A percentile compares a stretch with the other conserved stretches of the same genome.
Conservation (phyloP, 2,888 invertebrate species). For the Alcis repandata region DNA sequence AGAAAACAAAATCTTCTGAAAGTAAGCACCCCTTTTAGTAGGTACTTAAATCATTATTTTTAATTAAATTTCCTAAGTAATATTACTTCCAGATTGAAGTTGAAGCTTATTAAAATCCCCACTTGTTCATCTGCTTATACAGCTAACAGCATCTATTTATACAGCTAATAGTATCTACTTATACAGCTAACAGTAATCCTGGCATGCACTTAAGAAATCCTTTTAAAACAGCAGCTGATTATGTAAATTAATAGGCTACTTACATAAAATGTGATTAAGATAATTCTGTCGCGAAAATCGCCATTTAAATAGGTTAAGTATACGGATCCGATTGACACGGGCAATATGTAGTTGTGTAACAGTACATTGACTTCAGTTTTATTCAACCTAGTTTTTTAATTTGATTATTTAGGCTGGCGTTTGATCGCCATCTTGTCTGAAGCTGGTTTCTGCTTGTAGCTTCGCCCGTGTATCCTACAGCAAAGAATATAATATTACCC, state of each 20-base stretch:
- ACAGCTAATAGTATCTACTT: no score
- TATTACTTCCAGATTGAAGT: no score
- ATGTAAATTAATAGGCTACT: slow-evolving; percentile 30
- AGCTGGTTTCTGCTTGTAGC: no score
- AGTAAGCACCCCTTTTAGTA: no score
- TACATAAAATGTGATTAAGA: slow-evolving; percentile 47
- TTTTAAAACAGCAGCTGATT: slow-evolving; percentile 39
- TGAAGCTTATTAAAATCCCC: neutral
- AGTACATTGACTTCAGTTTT: slow-evolving; percentile 6
- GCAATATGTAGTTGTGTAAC: slow-evolving; percentile 2
- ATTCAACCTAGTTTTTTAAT: no score
- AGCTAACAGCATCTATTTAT: neutral
- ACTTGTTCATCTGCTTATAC: neutral
- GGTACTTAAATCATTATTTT: no score
- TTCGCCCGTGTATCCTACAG: no score
- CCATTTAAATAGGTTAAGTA: slow-evolving; percentile 67
- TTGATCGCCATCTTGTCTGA: no score
- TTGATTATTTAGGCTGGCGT: no score
- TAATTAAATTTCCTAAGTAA: no score
- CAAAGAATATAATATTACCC: no score
- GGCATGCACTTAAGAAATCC: slow-evolving; percentile 7
- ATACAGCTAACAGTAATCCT: neutral
- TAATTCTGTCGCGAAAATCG: slow-evolving; percentile 36
- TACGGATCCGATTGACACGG: slow-evolving; percentile 61
- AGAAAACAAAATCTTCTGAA: no score